These are phyloP conservation scores for Caranx ignobilis DNA, from an alignment of 2,113 vertebrate species.

Conservation along the genomic window DNA sequence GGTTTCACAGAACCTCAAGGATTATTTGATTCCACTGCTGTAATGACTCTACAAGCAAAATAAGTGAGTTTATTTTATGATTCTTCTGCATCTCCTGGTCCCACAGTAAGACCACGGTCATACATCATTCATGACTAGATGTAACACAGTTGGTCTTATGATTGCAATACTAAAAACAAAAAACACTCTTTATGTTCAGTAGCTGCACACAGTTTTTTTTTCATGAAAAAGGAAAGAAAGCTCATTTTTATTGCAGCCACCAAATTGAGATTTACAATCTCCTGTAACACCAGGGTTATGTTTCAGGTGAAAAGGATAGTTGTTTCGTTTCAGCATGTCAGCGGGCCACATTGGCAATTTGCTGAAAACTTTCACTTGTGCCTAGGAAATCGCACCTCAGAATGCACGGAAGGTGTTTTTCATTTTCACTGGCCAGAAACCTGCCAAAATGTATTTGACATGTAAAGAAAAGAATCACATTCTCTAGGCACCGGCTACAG, in stretches of 20 bases:
- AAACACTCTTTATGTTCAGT: conserved; percentile 13
- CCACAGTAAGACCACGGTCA: conserved; percentile 39
- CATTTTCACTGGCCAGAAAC: conserved; percentile 39
- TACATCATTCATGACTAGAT: conserved; percentile 68
- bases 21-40: conserved; percentile 25
- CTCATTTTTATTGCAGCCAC: conserved; percentile 11
- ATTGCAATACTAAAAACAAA: conserved; percentile 18
- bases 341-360: conserved; percentile 53
- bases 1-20: conserved; percentile 4
- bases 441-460: conserved; percentile 45
- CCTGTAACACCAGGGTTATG: conserved; percentile 12
- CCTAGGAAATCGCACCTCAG: conserved; percentile 38
- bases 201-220: conserved; percentile 1
- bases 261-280: conserved; percentile 34
- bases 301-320: conserved; percentile 28
- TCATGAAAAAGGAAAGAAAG: conserved; percentile 23
- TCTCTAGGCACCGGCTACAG: conserved; percentile 20
- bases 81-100: conserved; percentile 45
- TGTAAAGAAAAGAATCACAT: conserved; percentile 47
- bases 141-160: conserved; percentile 49
- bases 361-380: conserved; percentile 52
- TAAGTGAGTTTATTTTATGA: conserved; percentile 12
- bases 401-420: conserved; percentile 58
- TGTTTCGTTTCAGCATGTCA: conserved; percentile 57
- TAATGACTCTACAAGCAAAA: conserved; percentile 11